These are phyloP conservation scores for Ictalurus furcatus DNA, from an alignment of 2,113 vertebrate species.

Conservation along the genomic window DNA sequence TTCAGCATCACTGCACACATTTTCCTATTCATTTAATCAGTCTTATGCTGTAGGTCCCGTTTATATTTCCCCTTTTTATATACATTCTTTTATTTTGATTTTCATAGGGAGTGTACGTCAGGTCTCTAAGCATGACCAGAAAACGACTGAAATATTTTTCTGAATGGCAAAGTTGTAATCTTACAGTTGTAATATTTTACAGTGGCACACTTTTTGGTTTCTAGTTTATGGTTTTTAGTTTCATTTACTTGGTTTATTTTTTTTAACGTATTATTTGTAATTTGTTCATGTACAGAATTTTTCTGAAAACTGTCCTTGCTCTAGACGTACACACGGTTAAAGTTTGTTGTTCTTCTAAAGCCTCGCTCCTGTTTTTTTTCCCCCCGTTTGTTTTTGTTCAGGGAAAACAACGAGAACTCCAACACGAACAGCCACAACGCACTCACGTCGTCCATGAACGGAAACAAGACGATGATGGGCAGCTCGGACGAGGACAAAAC, in stretches of 20 bases:
- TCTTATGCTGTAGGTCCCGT: neutral
- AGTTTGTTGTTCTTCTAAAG: neutral
- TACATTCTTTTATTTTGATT: neutral
- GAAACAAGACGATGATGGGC: conserved; percentile 94
- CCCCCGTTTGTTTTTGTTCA: conserved; percentile 62
- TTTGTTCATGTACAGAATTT: neutral
- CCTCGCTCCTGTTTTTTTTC: conserved; percentile 22
- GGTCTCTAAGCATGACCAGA: neutral
- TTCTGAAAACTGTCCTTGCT: neutral
- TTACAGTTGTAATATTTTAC: neutral
- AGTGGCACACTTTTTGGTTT: neutral
- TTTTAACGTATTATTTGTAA: neutral
- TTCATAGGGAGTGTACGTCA: neutral
- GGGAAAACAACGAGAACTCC: conserved; percentile 99
- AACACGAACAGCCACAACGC: conserved; percentile 94
- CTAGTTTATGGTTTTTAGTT: neutral
- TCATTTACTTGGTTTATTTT: neutral
- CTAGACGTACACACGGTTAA: neutral
- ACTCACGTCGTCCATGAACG: conserved; percentile 93
- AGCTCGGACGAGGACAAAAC: conserved; percentile 99
- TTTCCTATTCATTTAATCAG: neutral
- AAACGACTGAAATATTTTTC: conserved; percentile 8
- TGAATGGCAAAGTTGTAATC: neutral
- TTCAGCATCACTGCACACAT: neutral
- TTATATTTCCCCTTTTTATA: neutral